A percentile compares a stretch with the other conserved stretches of the same genome.
Evolutionary conservation across 2,113 vertebrate genomes (phyloP).

Genomic region (Azemiops feae): DNA sequence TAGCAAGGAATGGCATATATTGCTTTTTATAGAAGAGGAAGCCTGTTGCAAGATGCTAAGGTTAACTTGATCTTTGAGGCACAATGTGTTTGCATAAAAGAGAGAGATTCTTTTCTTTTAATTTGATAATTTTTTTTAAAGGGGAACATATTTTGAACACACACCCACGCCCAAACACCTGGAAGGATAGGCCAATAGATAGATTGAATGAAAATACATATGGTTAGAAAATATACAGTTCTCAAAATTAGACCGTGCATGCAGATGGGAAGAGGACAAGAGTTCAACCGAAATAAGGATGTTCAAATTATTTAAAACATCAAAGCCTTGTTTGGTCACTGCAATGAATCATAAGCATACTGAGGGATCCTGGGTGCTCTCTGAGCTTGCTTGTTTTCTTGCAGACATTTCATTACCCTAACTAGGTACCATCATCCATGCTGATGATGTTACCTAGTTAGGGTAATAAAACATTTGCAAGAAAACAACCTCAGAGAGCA

Average conservation of each 20-base stretch:
- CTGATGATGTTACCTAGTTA: too few species aligned
- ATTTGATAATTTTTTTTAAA: background rate
- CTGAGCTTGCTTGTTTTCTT: too few species aligned
- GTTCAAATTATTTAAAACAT: background rate
- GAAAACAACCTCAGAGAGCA: too few species aligned
- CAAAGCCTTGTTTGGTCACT: background rate
- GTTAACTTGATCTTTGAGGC: background rate
- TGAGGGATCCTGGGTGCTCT: too few species aligned
- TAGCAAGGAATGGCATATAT: background rate
- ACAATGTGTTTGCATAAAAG: background rate
- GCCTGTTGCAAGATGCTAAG: conserved; percentile 2
- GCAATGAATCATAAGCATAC: background rate
- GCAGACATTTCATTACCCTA: too few species aligned
- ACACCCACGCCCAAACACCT: background rate
- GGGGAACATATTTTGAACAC: background rate
- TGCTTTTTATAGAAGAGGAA: conserved; percentile 9
- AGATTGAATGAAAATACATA: background rate
- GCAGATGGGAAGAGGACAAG: background rate
- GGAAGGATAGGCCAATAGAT: background rate
- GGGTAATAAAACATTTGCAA: too few species aligned
- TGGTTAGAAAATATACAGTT: background rate
- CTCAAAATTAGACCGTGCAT: background rate
- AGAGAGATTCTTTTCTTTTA: background rate
- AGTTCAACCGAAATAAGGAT: background rate
- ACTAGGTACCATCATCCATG: too few species aligned